Conservation (phyloP, 2,113 vertebrate genomes). For the Osmerus eperlanus region DNA sequence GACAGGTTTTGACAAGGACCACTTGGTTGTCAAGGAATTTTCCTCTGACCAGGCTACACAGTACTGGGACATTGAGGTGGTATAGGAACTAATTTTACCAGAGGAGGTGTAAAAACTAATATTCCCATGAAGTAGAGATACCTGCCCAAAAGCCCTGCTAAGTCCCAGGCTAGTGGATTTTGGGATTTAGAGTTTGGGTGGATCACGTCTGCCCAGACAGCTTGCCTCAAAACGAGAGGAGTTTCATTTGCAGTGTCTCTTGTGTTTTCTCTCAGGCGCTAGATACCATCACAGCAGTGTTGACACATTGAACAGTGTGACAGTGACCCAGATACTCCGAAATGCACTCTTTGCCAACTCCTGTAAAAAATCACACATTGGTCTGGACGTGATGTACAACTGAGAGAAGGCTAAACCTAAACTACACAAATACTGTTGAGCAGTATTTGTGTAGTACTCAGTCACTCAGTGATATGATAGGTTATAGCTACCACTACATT, state of each 20-base stretch:
- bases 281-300: background rate
- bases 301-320: background rate
- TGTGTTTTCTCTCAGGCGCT: constrained; percentile 24
- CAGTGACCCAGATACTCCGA: background rate
- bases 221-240: background rate
- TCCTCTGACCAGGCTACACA: constrained; percentile 28
- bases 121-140: background rate
- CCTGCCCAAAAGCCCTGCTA: background rate
- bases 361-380: too few relatives aligned
- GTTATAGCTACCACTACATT: background rate
- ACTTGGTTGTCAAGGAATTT: constrained; percentile 41
- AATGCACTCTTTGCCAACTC: background rate
- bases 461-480: background rate
- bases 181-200: background rate
- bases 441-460: background rate
- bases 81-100: constrained; percentile 22
- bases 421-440: constrained; percentile 2
- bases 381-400: too few relatives aligned
- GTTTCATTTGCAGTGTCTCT: constrained; percentile 7
- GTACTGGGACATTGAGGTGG: constrained; percentile 48
- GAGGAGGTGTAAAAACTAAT: background rate
- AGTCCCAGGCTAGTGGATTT: background rate
- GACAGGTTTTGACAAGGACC: constrained; percentile 38
- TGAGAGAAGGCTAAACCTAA: background rate
- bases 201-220: background rate